Percentiles rank a stretch among this genome's conserved stretches.
Evolutionary conservation across 2,797 vertebrate genomes (phyloP).

Genomic region (Tarsius wallacei): DNA sequence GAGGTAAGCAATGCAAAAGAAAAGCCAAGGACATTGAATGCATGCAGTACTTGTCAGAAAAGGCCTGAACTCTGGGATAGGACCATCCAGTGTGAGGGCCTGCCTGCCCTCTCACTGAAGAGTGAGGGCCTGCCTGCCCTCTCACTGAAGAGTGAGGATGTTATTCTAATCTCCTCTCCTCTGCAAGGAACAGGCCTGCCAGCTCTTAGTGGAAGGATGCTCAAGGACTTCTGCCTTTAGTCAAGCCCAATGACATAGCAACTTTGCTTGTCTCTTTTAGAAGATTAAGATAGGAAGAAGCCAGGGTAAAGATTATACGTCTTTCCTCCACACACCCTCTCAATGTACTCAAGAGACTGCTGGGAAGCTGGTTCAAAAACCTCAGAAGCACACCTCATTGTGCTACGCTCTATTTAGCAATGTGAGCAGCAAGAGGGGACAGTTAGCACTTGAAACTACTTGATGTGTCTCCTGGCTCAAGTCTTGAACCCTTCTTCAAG

Average conservation of each 20-base stretch:
- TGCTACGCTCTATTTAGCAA: background rate
- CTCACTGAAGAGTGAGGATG: background rate
- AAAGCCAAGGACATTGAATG: background rate
- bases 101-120: slow-evolving; percentile 13
- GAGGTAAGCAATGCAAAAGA: background rate
- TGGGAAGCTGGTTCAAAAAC: background rate
- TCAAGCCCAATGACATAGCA: slow-evolving; percentile 42
- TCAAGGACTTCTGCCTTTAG: slow-evolving; percentile 69
- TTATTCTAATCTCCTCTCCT: slow-evolving; percentile 79
- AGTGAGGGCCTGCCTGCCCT: slow-evolving; percentile 3
- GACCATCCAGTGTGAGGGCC: background rate
- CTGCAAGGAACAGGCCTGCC: slow-evolving; percentile 48
- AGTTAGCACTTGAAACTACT: slow-evolving; percentile 56
- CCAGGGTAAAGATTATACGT: background rate
- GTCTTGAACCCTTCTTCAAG: slow-evolving; percentile 56
- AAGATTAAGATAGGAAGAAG: slow-evolving; percentile 65
- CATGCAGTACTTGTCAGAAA: background rate
- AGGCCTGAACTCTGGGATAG: background rate
- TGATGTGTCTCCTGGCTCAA: background rate
- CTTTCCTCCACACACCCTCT: slow-evolving; percentile 46
- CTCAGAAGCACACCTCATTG: slow-evolving; percentile 1
- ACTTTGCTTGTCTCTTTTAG: slow-evolving; percentile 65
- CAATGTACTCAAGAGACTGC: background rate
- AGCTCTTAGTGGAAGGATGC: slow-evolving; percentile 67
- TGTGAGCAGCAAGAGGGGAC: background rate